phyloP scores from a whole-genome alignment of 2,113 vertebrate species.

The Cyanistes caeruleus region DNA sequence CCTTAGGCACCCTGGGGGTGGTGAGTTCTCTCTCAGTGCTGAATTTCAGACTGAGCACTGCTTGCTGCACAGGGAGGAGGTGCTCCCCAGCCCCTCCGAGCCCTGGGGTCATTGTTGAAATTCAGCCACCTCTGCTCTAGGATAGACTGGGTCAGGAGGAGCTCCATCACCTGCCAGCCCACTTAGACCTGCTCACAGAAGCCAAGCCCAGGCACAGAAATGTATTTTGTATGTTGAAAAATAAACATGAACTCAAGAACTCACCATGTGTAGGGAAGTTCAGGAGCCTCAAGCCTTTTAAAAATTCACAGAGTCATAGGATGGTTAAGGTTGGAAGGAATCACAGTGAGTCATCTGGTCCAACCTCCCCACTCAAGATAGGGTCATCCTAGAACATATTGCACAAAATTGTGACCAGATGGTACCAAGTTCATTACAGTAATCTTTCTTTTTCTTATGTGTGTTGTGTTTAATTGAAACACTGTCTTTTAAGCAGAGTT shows the following conservation, averaged over 20 bases:
- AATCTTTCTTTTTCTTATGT: too few species aligned
- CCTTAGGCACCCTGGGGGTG: neutral
- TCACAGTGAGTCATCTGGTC: neutral
- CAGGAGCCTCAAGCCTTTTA: neutral
- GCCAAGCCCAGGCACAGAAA: neutral
- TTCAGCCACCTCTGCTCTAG: neutral
- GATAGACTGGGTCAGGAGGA: neutral
- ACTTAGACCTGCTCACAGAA: neutral
- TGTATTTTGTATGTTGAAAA: neutral
- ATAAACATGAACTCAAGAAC: accelerated
- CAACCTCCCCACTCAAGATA: neutral
- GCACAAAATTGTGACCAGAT: neutral
- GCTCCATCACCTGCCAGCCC: neutral
- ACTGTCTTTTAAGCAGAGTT: neutral
- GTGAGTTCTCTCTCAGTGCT: neutral
- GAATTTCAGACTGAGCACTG: neutral
- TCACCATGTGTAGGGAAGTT: neutral
- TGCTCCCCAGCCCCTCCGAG: neutral
- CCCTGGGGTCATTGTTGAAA: neutral
- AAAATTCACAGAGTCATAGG: neutral
- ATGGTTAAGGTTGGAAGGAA: neutral
- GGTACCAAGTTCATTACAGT: neutral
- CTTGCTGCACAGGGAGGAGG: neutral
- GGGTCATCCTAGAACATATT: neutral
- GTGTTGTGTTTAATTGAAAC: neutral